Conservation (phyloP, 2,113 vertebrate genomes). For the Labrus mixtus region DNA sequence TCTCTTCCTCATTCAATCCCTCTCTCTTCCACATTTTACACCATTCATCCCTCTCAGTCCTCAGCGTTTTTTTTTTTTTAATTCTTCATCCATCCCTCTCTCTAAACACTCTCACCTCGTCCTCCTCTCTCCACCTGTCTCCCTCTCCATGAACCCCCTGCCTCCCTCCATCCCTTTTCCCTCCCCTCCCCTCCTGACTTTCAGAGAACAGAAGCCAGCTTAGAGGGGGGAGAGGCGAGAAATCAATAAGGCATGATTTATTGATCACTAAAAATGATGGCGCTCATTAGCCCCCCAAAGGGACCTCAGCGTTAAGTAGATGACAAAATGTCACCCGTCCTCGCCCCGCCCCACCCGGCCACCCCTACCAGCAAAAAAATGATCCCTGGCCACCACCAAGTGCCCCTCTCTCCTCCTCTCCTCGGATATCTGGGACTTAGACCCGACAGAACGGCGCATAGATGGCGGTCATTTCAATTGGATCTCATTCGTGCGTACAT, state of each 20-base stretch:
- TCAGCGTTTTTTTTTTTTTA: neutral
- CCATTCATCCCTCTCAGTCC: no score
- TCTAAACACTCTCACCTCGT: neutral
- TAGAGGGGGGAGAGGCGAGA: slow-evolving; percentile 66
- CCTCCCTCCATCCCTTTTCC: slow-evolving; percentile 26
- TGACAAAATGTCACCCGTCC: slow-evolving; percentile 85
- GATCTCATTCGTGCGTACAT: no score
- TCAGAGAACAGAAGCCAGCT: slow-evolving; percentile 84
- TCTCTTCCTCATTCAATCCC: slow-evolving; percentile 3
- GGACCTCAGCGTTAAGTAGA: slow-evolving; percentile 82
- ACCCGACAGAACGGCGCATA: no score
- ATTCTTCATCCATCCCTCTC: neutral
- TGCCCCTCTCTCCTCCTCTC: neutral
- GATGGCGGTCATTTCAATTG: no score
- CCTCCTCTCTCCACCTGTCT: neutral
- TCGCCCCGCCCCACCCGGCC: slow-evolving; percentile 53
- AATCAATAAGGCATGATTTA: slow-evolving; percentile 90
- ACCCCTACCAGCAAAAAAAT: slow-evolving; percentile 20
- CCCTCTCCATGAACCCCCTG: no score
- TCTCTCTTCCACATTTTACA: neutral
- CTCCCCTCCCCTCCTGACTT: slow-evolving; percentile 67
- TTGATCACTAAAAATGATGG: slow-evolving; percentile 87
- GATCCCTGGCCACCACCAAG: slow-evolving; percentile 16
- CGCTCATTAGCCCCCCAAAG: slow-evolving; percentile 86
- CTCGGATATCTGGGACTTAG: neutral